A percentile compares a stretch with the other conserved stretches of the same genome.
phyloP scores from a whole-genome alignment of 35 echinoderm and acorn worm genomes.

The Patiria miniata region DNA sequence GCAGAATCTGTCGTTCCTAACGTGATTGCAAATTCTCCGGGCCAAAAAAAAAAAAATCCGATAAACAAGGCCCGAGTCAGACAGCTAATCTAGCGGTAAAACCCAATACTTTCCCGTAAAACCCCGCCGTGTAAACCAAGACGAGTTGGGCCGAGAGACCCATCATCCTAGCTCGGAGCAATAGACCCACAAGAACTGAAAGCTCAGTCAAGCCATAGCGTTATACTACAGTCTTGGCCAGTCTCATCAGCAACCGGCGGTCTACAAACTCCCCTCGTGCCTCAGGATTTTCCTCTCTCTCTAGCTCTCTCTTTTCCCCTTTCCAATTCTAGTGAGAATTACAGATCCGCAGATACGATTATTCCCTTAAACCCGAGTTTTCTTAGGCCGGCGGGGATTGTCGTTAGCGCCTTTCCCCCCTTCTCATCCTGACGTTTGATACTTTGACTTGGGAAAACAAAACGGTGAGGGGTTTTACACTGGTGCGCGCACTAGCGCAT shows the following conservation, averaged over 20 bases:
- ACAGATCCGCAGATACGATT: conserved; percentile 25
- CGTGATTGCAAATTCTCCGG: no score
- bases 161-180: conserved; percentile 22
- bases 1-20: no score
- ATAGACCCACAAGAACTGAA: no score
- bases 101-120: conserved; percentile 17
- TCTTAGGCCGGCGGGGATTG: conserved; percentile 22
- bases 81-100: conserved; percentile 10
- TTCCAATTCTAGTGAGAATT: conserved; percentile 8
- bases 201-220: no score
- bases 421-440: no score
- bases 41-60: not conserved
- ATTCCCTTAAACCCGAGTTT: conserved; percentile 26
- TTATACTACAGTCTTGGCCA: not conserved
- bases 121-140: conserved; percentile 20
- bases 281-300: not conserved
- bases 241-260: not conserved
- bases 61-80: not conserved
- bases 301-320: not conserved
- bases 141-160: conserved; percentile 7
- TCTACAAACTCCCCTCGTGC: not conserved
- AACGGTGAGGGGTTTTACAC: no score
- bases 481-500: no score
- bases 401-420: no score
- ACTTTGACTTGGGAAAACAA: no score